These are phyloP conservation scores for Hyla sarda DNA, from an alignment of 2,113 vertebrate species.

Conservation along the genomic window DNA sequence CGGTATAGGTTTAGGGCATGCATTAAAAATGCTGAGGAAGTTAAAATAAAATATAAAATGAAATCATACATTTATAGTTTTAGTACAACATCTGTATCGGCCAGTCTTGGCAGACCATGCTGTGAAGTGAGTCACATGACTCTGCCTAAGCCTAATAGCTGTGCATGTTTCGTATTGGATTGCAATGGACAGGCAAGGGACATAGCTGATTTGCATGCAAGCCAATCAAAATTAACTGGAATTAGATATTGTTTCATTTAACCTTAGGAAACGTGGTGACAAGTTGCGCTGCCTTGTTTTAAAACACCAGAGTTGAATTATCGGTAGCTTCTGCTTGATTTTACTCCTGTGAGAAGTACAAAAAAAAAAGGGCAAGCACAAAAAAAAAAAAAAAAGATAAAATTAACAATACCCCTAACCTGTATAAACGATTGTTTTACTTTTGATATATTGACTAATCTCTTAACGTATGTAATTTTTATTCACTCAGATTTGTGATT, in stretches of 20 bases:
- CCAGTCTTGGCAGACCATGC: slow-evolving; percentile 66
- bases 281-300: slow-evolving; percentile 77
- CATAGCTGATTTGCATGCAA: slow-evolving; percentile 77
- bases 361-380: slow-evolving; percentile 71
- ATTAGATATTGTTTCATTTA: slow-evolving; percentile 71
- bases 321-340: slow-evolving; percentile 74
- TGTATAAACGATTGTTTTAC: neutral
- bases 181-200: slow-evolving; percentile 72
- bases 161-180: slow-evolving; percentile 64
- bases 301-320: slow-evolving; percentile 75
- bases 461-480: neutral
- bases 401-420: slow-evolving; percentile 54
- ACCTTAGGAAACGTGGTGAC: slow-evolving; percentile 76
- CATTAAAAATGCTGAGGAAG: slow-evolving; percentile 66
- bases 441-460: no score
- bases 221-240: slow-evolving; percentile 68
- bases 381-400: slow-evolving; percentile 57
- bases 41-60: slow-evolving; percentile 59
- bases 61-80: slow-evolving; percentile 59
- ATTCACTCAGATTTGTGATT: neutral
- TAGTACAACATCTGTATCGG: slow-evolving; percentile 57
- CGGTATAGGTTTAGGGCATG: slow-evolving; percentile 67
- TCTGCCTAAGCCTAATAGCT: slow-evolving; percentile 62
- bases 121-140: slow-evolving; percentile 64
- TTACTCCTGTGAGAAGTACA: slow-evolving; percentile 81